Evolutionary conservation across 2,797 vertebrate species (phyloP).

Genomic region (Xenopus petersii): DNA sequence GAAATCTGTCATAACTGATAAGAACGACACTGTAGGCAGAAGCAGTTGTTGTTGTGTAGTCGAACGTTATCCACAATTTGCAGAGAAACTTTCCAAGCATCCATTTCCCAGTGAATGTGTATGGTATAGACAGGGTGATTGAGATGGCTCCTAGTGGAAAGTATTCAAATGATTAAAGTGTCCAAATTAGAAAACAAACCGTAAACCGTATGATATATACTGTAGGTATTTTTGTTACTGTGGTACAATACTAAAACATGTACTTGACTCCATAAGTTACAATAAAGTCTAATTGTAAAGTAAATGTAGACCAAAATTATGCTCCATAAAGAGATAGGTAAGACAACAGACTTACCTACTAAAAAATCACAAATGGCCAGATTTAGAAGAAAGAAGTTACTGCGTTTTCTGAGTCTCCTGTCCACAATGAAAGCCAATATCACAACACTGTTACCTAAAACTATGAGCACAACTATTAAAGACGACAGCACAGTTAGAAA

Average conservation of each 20-base stretch:
- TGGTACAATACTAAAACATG: no score
- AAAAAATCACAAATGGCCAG: constrained; percentile 80
- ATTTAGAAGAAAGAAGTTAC: constrained; percentile 77
- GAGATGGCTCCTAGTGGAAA: constrained; percentile 70
- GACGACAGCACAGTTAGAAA: constrained; percentile 67
- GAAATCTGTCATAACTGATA: constrained; percentile 78
- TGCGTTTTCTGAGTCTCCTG: constrained; percentile 74
- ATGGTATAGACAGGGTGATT: constrained; percentile 76
- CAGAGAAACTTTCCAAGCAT: constrained; percentile 56
- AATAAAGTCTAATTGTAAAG: no score
- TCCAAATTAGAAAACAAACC: no score
- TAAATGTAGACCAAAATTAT: no score
- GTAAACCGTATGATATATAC: no score
- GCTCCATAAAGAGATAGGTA: neutral
- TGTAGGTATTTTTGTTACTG: no score
- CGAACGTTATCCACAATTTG: constrained; percentile 76
- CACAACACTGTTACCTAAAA: constrained; percentile 71
- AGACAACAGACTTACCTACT: constrained; percentile 64
- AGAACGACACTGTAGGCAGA: constrained; percentile 78
- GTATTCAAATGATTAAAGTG: no score
- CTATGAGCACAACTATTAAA: constrained; percentile 62
- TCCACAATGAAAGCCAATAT: constrained; percentile 77
- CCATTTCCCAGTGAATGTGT: constrained; percentile 67
- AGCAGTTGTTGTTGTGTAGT: constrained; percentile 74
- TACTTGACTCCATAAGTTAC: no score